Percentiles rank a stretch among this genome's conserved stretches.
Evolutionary conservation across 2,888 invertebrate genomes (phyloP).

Genomic region (Thymelicus sylvestris): DNA sequence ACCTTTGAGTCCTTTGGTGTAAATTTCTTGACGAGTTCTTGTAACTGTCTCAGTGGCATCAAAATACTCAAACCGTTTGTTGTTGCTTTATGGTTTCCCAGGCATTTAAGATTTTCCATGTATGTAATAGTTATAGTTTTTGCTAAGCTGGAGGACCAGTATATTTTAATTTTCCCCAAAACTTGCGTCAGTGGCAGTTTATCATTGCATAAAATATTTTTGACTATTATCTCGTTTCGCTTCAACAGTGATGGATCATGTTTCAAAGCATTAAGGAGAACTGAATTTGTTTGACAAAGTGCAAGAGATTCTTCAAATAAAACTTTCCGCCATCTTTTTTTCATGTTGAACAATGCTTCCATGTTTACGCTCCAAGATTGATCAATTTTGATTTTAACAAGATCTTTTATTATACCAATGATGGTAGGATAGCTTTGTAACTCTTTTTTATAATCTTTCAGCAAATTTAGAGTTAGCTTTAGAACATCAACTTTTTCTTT

Average conservation of each 20-base stretch:
- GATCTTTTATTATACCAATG: constrained; percentile 56
- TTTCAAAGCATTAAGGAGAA: constrained; percentile 66
- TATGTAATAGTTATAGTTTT: constrained; percentile 42
- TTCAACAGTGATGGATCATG: constrained; percentile 60
- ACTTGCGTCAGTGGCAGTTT: constrained; percentile 50
- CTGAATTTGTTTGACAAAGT: constrained; percentile 55
- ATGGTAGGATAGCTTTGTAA: constrained; percentile 56
- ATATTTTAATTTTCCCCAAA: constrained; percentile 61
- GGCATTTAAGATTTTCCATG: constrained; percentile 46
- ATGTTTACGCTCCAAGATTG: constrained; percentile 54
- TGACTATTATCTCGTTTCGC: constrained; percentile 51
- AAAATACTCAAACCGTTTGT: constrained; percentile 59
- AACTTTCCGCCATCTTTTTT: constrained; percentile 64
- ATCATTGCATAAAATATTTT: constrained; percentile 51
- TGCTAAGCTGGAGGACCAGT: constrained; percentile 60
- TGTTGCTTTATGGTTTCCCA: constrained; percentile 54
- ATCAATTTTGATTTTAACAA: constrained; percentile 53
- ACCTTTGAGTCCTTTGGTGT: constrained; percentile 61
- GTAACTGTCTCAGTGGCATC: constrained; percentile 51
- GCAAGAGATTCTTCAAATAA: constrained; percentile 66
- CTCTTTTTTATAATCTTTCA: constrained; percentile 61
- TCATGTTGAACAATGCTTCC: constrained; percentile 57
- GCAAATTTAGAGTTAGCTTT: constrained; percentile 48
- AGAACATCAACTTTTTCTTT: constrained; percentile 45
- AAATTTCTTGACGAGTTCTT: constrained; percentile 57